phyloP scores from a whole-genome alignment of 2,797 vertebrate genomes.

The Glossophaga mutica region DNA sequence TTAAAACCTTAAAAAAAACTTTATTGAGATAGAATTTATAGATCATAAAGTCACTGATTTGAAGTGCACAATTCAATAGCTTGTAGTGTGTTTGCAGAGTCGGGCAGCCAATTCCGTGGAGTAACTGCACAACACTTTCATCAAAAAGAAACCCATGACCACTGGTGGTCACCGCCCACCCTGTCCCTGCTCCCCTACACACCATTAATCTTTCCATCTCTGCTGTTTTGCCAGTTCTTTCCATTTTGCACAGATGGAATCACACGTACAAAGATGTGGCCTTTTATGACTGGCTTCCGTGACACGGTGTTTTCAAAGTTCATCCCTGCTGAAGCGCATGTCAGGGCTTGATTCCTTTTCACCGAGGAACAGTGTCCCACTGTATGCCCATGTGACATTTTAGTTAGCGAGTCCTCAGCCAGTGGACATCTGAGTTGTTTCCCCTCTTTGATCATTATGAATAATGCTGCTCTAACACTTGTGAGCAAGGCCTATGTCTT shows the following conservation, averaged over 20 bases:
- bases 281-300: background rate
- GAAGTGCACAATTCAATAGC: background rate
- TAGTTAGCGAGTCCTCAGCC: background rate
- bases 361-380: background rate
- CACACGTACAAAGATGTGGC: background rate
- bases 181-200: too few relatives aligned
- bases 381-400: background rate
- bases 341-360: too few relatives aligned
- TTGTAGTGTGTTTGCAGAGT: background rate
- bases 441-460: background rate
- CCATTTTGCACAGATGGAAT: background rate
- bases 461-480: background rate
- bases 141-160: background rate
- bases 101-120: background rate
- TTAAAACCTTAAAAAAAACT: background rate
- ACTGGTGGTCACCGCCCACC: background rate
- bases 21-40: background rate
- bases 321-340: background rate
- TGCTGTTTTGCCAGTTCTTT: background rate
- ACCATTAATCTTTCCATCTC: background rate
- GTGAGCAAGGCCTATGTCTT: background rate
- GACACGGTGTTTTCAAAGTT: background rate
- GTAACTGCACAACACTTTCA: background rate
- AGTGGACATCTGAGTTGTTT: background rate
- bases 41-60: background rate